phyloP scores from a whole-genome alignment of 2,797 vertebrate genomes.

The Orestias chungarensis region DNA sequence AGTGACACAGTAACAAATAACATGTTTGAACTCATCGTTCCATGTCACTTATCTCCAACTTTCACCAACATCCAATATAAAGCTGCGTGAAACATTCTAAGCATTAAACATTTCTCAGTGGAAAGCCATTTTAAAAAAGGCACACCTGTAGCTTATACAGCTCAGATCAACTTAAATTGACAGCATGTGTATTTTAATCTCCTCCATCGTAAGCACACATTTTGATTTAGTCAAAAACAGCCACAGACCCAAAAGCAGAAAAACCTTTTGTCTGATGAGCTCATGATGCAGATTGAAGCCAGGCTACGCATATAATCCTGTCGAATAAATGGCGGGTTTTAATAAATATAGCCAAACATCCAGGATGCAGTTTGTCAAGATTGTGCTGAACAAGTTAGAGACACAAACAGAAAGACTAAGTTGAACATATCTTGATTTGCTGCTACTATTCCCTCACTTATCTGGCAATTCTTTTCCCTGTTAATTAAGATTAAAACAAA shows the following conservation, averaged over 20 bases:
- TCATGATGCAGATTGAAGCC: constrained; percentile 1
- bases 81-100: neutral
- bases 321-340: neutral
- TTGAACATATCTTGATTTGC: neutral
- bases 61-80: neutral
- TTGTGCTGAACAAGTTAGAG: neutral
- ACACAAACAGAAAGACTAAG: neutral
- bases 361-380: neutral
- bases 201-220: constrained; percentile 2
- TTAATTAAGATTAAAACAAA: neutral
- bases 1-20: neutral
- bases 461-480: neutral
- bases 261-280: neutral
- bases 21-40: neutral
- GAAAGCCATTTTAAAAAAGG: neutral
- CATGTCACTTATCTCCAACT: neutral
- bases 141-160: constrained; percentile 2
- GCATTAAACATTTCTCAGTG: constrained; percentile 1
- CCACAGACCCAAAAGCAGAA: neutral
- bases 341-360: constrained; percentile 3
- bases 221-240: constrained; percentile 1
- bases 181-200: constrained; percentile 4
- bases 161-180: neutral
- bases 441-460: neutral
- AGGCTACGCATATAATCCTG: neutral